phyloP scores from a whole-genome alignment of 2,888 invertebrate genomes.

The Invenusta paracnida region DNA sequence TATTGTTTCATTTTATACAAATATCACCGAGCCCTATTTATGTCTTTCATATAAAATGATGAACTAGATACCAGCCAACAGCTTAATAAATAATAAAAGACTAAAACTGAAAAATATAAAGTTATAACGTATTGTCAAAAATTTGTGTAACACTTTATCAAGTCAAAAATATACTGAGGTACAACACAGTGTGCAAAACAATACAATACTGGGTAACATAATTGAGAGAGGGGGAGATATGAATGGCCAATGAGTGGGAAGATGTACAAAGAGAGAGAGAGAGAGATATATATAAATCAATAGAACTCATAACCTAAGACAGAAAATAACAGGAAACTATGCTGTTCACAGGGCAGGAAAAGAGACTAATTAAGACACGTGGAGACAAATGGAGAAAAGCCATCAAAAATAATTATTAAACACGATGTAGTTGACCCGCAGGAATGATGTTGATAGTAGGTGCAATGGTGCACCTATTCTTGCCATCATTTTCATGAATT shows the following conservation, averaged over 20 bases:
- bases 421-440: background rate
- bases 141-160: too few relatives aligned
- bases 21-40: too few relatives aligned
- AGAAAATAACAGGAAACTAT: background rate
- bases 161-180: too few relatives aligned
- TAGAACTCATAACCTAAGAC: background rate
- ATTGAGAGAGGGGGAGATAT: background rate
- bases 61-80: too few relatives aligned
- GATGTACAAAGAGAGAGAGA: background rate
- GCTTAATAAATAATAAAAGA: too few relatives aligned
- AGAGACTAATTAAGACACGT: background rate
- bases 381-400: background rate
- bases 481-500: background rate
- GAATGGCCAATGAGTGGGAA: background rate
- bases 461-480: too few relatives aligned
- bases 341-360: background rate
- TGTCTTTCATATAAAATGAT: too few relatives aligned
- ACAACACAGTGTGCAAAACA: background rate
- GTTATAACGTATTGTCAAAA: too few relatives aligned
- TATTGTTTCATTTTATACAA: too few relatives aligned
- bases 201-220: background rate
- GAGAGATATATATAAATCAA: background rate
- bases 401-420: background rate
- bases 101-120: too few relatives aligned
- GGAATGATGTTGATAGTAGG: background rate